Evolutionary conservation across 2,888 invertebrate genomes (phyloP), one percentile per base, ranked within the genome.

Genomic region (Mesorhabditis sp.): DNA sequence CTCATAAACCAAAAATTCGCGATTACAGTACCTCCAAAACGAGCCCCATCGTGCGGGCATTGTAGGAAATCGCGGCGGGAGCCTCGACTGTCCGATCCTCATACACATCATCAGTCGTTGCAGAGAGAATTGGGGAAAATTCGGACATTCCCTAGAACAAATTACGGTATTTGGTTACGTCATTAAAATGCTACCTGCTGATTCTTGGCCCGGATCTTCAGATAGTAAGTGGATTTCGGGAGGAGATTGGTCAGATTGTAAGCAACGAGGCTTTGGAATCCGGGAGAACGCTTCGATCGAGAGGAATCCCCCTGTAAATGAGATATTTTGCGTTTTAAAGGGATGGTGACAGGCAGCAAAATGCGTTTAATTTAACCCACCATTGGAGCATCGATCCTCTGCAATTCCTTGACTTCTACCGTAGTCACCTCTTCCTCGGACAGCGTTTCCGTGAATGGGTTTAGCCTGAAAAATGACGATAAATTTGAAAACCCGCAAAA

Each of bases 191-290:
- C 10, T 65, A 58, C 58, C 45, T 68, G 70, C 43, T 74, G 63
- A 67, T 75, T 76, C 42, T 67, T 66, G 42, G 73, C 69, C 65
- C 70, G 45, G n/a, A 76, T 67, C 6, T 81, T 71, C 68, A 79
- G 75, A 69, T 78, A 79, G 69, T 80, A 77, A 15, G 75, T 78
- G 65, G 79, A 78, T 45, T 80, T 70, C 42, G 83, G 82, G 7
- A 68, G 72, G 28, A 83, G 75, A 5, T 75, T 74, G 15, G 82
- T 82, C 44, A 82, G 65, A 65, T 83, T 83, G 76, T 77, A 80
- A 43, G 68, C 66, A 62, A 68, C 70, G 58, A 70, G 68, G 6
- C 28, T 6, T 41, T 41, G 7, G 42, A 42, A 7, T 43, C 42
- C 10, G 42, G 41, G 7, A 43, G 43, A 41, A 5, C 65, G 65